Conservation (phyloP, 35 echinoderm and acorn worm species). For the Anneissia japonica region DNA sequence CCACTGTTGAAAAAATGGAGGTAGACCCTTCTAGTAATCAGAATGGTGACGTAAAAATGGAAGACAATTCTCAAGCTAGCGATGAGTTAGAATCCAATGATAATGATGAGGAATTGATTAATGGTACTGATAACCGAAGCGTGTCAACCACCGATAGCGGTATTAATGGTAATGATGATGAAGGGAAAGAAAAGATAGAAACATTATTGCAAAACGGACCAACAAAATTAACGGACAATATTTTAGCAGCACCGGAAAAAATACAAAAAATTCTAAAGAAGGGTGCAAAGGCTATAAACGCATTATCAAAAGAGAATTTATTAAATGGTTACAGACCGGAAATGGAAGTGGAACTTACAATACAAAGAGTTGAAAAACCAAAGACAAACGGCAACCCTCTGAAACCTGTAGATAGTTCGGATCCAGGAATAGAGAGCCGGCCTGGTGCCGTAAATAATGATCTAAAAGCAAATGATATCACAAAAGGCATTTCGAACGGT, state of each 20-base stretch:
- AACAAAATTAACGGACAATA: background rate
- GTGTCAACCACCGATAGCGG: background rate
- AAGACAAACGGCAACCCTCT: background rate
- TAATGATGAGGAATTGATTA: background rate
- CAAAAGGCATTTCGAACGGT: background rate
- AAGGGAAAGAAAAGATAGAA: constrained; percentile 1
- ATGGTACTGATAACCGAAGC: background rate
- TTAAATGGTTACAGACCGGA: background rate
- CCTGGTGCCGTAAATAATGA: no score
- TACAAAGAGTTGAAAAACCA: background rate
- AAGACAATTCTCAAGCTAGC: background rate
- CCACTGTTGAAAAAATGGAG: background rate
- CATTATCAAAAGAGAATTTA: background rate
- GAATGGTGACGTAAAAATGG: background rate
- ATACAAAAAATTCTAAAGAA: background rate
- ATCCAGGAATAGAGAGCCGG: background rate
- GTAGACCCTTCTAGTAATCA: background rate
- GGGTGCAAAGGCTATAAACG: background rate
- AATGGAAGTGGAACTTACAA: background rate
- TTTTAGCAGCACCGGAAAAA: background rate
- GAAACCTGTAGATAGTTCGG: background rate
- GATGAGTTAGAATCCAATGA: background rate
- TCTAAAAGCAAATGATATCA: background rate
- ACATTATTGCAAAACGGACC: background rate
- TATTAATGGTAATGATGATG: background rate